phyloP scores from a whole-genome alignment of 2,888 invertebrate species.

The Coleophora flavipennella region DNA sequence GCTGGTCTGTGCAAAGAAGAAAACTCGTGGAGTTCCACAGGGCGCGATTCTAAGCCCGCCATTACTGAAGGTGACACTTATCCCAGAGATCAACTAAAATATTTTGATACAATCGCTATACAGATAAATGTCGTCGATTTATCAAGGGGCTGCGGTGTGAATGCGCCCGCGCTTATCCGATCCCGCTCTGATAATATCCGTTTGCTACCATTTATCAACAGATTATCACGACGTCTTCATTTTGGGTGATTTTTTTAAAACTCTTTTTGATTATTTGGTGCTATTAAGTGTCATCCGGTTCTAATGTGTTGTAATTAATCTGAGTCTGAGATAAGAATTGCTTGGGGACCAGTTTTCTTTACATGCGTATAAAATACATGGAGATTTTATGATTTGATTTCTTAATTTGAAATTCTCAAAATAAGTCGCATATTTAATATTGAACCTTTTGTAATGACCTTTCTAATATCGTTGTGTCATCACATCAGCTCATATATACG shows the following conservation, averaged over 20 bases:
- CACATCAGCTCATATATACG: too few species aligned
- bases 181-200: conserved; percentile 45
- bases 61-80: conserved; percentile 57
- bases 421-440: too few species aligned
- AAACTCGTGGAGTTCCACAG: conserved; percentile 25
- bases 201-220: conserved; percentile 54
- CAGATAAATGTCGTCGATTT: conserved; percentile 66
- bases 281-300: conserved; percentile 31
- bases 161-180: conserved; percentile 35
- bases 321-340: conserved; percentile 7
- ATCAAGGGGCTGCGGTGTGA: conserved; percentile 42
- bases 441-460: too few species aligned
- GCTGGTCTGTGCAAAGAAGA: conserved; percentile 22
- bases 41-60: conserved; percentile 41
- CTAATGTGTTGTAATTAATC: conserved; percentile 34
- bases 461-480: too few species aligned
- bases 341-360: neutral
- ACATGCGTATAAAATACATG: too few species aligned
- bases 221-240: conserved; percentile 62
- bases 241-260: conserved; percentile 39
- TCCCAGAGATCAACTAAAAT: conserved; percentile 57
- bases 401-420: too few species aligned
- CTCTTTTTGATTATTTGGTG: conserved; percentile 14
- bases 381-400: too few species aligned
- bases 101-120: conserved; percentile 65